Conservation (phyloP, 92 coral and sea anemone species). For the Porites lobata region DNA sequence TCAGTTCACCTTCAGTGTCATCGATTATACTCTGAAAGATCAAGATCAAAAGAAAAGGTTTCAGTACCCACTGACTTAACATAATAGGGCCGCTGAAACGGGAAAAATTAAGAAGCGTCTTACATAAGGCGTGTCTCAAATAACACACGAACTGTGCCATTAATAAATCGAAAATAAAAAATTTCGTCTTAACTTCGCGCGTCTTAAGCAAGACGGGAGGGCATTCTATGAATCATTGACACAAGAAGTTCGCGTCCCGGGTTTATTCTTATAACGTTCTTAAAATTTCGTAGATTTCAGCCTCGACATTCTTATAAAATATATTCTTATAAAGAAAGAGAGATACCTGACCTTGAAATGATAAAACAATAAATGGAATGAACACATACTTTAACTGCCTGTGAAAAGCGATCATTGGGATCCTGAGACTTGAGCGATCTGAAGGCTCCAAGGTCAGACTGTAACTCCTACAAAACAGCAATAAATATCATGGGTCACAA, state of each 20-base stretch:
- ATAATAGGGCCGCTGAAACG: background rate
- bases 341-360: too few species aligned
- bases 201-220: too few species aligned
- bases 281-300: too few species aligned
- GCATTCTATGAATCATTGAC: too few species aligned
- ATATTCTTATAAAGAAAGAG: too few species aligned
- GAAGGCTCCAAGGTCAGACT: conserved; percentile 84
- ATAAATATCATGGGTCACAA: background rate
- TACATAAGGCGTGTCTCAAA: too few species aligned
- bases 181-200: too few species aligned
- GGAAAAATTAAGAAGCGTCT: background rate
- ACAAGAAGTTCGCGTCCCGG: too few species aligned
- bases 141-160: too few species aligned
- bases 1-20: conserved; percentile 89
- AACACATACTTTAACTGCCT: conserved; percentile 83
- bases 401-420: conserved; percentile 92
- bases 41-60: background rate
- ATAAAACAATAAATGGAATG: background rate
- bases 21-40: conserved; percentile 79
- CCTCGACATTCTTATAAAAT: too few species aligned
- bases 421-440: conserved; percentile 79
- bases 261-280: too few species aligned
- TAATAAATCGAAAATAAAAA: too few species aligned
- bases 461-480: conserved; percentile 59
- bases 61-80: background rate